Percentiles rank a stretch among this genome's conserved stretches.
Conservation (phyloP, 1,140 invertebrate species). For the Bathynomus jamesi region DNA sequence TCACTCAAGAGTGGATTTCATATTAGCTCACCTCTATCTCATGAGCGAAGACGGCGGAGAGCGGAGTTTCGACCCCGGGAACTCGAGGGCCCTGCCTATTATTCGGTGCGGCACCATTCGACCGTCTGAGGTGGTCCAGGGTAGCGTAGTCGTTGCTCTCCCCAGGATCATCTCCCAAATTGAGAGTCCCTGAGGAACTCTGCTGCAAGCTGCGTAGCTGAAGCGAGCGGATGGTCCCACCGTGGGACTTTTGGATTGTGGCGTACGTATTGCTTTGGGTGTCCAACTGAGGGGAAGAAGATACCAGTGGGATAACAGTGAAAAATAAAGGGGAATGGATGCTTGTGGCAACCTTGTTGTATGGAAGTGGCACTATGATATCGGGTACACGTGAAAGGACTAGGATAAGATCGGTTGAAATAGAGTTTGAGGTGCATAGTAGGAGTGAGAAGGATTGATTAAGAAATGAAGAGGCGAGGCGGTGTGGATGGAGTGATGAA, state of each 20-base stretch:
- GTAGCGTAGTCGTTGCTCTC: constrained; percentile 57
- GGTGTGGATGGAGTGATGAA: no score
- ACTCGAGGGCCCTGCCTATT: constrained; percentile 29
- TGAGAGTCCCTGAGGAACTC: constrained; percentile 27
- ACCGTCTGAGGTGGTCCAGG: constrained; percentile 41
- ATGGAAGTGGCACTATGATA: no score
- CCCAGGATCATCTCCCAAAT: constrained; percentile 45
- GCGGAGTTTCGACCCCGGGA: constrained; percentile 32
- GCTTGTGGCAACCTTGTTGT: no score
- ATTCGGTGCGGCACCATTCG: constrained; percentile 19
- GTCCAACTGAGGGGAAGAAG: constrained; percentile 36
- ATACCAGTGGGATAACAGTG: constrained; percentile 2
- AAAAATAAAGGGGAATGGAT: no score
- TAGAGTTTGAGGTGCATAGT: no score
- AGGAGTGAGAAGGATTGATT: no score
- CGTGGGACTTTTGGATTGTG: constrained; percentile 65
- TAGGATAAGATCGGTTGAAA: no score
- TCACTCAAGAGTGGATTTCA: background rate
- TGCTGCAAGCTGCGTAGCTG: constrained; percentile 33
- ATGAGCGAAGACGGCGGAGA: constrained; percentile 10
- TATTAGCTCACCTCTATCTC: constrained; percentile 11
- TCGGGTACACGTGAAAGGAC: no score
- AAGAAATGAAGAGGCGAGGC: no score
- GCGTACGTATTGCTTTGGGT: constrained; percentile 64
- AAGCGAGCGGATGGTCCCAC: constrained; percentile 46